phyloP scores from a whole-genome alignment of 2,888 invertebrate species.

The Maniola hyperantus region DNA sequence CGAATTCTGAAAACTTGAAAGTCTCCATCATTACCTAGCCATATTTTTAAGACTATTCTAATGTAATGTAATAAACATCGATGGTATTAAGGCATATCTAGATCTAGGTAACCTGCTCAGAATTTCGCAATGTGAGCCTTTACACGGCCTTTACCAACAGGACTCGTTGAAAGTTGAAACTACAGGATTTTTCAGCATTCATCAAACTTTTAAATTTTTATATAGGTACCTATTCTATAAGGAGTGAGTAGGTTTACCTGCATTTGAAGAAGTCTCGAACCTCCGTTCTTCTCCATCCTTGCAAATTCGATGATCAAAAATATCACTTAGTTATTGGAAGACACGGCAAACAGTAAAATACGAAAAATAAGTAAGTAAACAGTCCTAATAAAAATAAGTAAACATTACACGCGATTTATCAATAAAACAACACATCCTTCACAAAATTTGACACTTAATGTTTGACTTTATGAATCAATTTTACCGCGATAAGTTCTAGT shows the following conservation, averaged over 20 bases:
- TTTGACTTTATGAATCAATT: conserved; percentile 33
- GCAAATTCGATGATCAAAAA: conserved; percentile 29
- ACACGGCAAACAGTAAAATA: conserved; percentile 44
- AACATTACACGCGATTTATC: conserved; percentile 61
- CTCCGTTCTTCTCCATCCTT: conserved; percentile 69
- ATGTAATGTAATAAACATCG: no score
- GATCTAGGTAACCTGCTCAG: no score
- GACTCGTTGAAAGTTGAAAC: no score
- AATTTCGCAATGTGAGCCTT: no score
- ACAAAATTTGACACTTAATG: conserved; percentile 66
- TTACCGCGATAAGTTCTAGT: conserved; percentile 46
- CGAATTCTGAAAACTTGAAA: no score
- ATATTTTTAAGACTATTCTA: no score
- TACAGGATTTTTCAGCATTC: not conserved
- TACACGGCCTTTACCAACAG: no score
- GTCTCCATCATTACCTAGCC: no score
- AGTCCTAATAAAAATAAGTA: conserved; percentile 32
- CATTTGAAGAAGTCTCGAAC: conserved; percentile 74
- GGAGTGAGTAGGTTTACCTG: conserved; percentile 68
- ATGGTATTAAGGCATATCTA: no score
- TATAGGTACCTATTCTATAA: no score
- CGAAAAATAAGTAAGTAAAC: conserved; percentile 27
- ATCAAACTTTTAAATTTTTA: not conserved
- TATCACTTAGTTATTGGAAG: conserved; percentile 49
- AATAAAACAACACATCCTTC: conserved; percentile 51